Base-by-base conservation (phyloP, 2,113 vertebrate species). In the Mustela lutreola region DNA sequence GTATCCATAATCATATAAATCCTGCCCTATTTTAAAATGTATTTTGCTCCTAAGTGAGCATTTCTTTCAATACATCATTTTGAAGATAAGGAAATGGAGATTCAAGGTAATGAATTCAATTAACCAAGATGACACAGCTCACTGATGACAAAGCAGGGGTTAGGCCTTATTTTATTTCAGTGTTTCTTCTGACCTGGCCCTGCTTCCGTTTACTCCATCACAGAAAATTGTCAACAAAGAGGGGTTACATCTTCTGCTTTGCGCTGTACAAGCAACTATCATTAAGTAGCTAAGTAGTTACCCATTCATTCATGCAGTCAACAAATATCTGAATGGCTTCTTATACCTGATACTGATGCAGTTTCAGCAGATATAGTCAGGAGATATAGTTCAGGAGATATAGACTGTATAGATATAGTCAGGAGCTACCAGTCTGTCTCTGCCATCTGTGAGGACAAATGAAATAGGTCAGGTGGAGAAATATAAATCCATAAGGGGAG, bases 1-100 rank as follows among this genome's bases (percentile, higher is more conserved):
- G 3, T 83, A 4, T 45, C 31, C 24, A 58, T 16, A 89, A 18
- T 8, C 65, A 53, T 39, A 80, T 21, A 83, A 88, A 62, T 22
- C 83, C 67, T 70, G 16, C 48, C 4, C 26, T 11, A 76, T 28
- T 76, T 60, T 84, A 56, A 28, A 48, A 48, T 85, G 39, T 56
- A 12, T 73, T 60, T 10, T 48, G 0, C n/a, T 14, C 26, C 24
- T 65, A 70, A 95, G 22, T 21, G 56, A 94, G 2, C 2, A 11
- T 67, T 50, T 82, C 19, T 75, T 75, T 93, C 11, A 76, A 65
- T 56, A 22, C 15, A 90, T 50, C 18, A 75, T 90, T 96, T 96
- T 85, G 70, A 50, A 91, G 12, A 22, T 42, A 93, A 91, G 26
- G 5, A 45, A 73, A 73, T 31, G 16, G 56, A 88, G 39, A 56